phyloP scores from a whole-genome alignment of 2,113 vertebrate species.

The Agapornis roseicollis region DNA sequence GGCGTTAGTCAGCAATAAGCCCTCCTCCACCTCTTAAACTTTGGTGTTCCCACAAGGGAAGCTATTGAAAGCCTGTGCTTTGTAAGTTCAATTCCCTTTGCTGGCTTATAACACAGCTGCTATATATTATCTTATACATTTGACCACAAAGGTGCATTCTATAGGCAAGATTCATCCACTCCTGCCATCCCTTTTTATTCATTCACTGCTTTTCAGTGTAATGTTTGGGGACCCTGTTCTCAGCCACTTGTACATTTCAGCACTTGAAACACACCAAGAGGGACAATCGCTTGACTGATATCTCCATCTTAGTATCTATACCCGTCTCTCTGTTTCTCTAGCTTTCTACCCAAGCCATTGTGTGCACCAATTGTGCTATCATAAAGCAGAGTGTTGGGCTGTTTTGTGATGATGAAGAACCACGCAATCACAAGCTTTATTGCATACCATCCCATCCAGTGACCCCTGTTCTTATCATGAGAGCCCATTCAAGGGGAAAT shows the following conservation, averaged over 20 bases:
- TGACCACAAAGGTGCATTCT: constrained; percentile 77
- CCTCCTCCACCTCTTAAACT: constrained; percentile 69
- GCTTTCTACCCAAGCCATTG: constrained; percentile 75
- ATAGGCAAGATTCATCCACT: constrained; percentile 75
- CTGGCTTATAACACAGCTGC: constrained; percentile 75
- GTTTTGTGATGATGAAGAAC: constrained; percentile 63
- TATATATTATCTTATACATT: constrained; percentile 78
- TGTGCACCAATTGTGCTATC: constrained; percentile 66
- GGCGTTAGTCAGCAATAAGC: constrained; percentile 54
- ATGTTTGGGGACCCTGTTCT: constrained; percentile 75
- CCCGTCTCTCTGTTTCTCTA: constrained; percentile 73
- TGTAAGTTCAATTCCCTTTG: constrained; percentile 69
- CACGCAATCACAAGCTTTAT: constrained; percentile 77
- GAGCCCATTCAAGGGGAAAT: constrained; percentile 77
- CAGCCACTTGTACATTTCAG: constrained; percentile 76
- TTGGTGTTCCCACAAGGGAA: constrained; percentile 71
- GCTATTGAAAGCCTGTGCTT: constrained; percentile 67
- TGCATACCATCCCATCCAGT: constrained; percentile 76
- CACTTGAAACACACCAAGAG: constrained; percentile 74
- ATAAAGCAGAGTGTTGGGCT: constrained; percentile 71
- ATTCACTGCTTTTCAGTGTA: constrained; percentile 73
- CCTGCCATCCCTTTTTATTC: constrained; percentile 70
- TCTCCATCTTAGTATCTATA: constrained; percentile 70
- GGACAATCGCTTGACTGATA: constrained; percentile 77
- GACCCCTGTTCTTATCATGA: constrained; percentile 77